phyloP scores from a whole-genome alignment of 2,888 invertebrate genomes.

The Dryobota labecula region DNA sequence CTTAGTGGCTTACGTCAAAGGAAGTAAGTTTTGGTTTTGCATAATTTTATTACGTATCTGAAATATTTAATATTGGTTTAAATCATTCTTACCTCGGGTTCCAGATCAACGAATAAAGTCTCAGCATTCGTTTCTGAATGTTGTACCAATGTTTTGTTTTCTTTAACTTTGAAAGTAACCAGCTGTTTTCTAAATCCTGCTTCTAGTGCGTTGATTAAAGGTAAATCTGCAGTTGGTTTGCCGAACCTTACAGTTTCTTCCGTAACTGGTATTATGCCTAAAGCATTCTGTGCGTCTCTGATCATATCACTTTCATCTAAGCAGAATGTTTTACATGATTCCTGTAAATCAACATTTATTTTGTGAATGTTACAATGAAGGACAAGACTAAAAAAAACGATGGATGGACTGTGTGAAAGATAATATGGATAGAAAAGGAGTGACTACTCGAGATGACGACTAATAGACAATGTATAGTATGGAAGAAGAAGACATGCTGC shows the following conservation, averaged over 20 bases:
- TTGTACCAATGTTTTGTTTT: conserved; percentile 91
- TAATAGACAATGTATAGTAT: too few species aligned
- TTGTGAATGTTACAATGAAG: neutral
- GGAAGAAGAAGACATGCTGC: too few species aligned
- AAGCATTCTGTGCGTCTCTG: conserved; percentile 94
- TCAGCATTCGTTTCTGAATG: conserved; percentile 86
- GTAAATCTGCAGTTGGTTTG: conserved; percentile 82
- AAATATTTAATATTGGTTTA: neutral
- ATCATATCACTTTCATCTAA: conserved; percentile 96
- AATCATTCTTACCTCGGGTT: conserved; percentile 80
- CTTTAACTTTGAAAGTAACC: conserved; percentile 88
- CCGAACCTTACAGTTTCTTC: conserved; percentile 94
- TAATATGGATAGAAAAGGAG: neutral
- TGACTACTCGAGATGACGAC: neutral
- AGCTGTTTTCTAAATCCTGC: conserved; percentile 82
- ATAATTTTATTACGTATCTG: neutral
- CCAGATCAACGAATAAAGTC: conserved; percentile 91
- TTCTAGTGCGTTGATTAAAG: conserved; percentile 79
- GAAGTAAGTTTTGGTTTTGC: neutral
- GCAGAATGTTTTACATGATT: conserved; percentile 98
- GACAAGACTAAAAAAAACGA: neutral
- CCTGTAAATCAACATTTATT: conserved; percentile 82
- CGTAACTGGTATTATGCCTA: conserved; percentile 93
- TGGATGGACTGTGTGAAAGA: neutral
- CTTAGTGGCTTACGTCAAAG: neutral